A percentile compares a stretch with the other conserved stretches of the same genome.
Conservation (phyloP, 2,888 invertebrate genomes). For the Serrognathus titanus region DNA sequence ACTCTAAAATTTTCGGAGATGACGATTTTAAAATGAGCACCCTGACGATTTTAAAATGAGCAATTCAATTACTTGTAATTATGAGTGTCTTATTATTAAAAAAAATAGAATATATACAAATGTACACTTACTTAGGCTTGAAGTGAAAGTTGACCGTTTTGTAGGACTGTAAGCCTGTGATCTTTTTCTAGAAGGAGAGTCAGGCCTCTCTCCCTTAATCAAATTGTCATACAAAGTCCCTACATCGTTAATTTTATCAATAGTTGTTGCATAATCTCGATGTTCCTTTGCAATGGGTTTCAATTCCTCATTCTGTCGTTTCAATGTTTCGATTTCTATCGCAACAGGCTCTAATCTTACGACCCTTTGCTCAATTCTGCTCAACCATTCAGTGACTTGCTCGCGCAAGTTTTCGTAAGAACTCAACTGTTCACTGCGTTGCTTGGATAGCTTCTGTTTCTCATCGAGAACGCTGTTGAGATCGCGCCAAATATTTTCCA, state of each 20-base stretch:
- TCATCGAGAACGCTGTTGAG: constrained; percentile 79
- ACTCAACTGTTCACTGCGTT: constrained; percentile 78
- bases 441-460: constrained; percentile 76
- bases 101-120: neutral
- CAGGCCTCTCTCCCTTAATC: constrained; percentile 70
- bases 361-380: constrained; percentile 72
- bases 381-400: constrained; percentile 83
- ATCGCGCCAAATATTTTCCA: constrained; percentile 89
- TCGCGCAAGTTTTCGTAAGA: constrained; percentile 83
- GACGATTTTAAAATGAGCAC: too few species aligned
- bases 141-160: constrained; percentile 61
- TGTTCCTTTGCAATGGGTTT: constrained; percentile 86
- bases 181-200: constrained; percentile 74
- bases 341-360: constrained; percentile 79
- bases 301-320: constrained; percentile 78
- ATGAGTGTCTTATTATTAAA: too few species aligned
- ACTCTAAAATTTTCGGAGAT: too few species aligned
- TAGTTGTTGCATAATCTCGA: constrained; percentile 76
- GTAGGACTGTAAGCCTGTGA: constrained; percentile 74
- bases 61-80: too few species aligned
- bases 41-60: too few species aligned
- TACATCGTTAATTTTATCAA: constrained; percentile 88
- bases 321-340: constrained; percentile 80
- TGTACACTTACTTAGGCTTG: constrained; percentile 57
- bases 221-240: constrained; percentile 84